Percentiles rank a stretch among this genome's conserved stretches.
Conservation (phyloP, 2,888 invertebrate species). For the Incurvaria masculella region DNA sequence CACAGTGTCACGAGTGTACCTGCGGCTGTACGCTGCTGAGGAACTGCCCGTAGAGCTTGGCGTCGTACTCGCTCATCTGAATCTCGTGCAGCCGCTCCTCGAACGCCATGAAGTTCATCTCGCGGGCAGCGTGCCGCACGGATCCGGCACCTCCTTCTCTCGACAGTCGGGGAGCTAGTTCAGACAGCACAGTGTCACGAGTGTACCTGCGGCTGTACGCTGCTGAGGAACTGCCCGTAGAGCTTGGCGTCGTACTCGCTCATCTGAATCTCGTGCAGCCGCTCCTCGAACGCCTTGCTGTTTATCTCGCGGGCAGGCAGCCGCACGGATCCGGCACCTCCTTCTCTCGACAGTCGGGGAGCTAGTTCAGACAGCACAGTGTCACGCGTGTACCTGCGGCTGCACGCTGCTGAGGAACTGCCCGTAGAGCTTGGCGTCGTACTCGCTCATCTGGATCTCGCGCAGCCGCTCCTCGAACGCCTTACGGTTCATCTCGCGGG, state of each 20-base stretch:
- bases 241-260: constrained; percentile 87
- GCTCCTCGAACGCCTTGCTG: constrained; percentile 82
- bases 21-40: constrained; percentile 74
- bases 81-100: constrained; percentile 86
- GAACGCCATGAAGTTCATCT: constrained; percentile 89
- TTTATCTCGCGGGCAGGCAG: too few species aligned
- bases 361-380: too few species aligned
- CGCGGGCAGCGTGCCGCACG: constrained; percentile 82
- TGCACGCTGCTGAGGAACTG: constrained; percentile 75
- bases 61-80: constrained; percentile 93
- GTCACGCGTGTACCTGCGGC: constrained; percentile 67
- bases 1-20: too few species aligned
- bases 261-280: constrained; percentile 91
- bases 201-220: constrained; percentile 70
- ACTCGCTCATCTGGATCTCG: constrained; percentile 94
- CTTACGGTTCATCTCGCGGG: constrained; percentile 87
- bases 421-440: constrained; percentile 85
- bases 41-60: constrained; percentile 80
- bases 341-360: too few species aligned
- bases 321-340: too few species aligned
- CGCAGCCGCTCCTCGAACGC: constrained; percentile 83
- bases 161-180: constrained; percentile 85
- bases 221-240: constrained; percentile 77
- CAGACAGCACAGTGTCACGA: too few species aligned
- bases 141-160: constrained; percentile 87